phyloP scores from a whole-genome alignment of 2,797 vertebrate genomes.

The Kryptolebias ocellatus region DNA sequence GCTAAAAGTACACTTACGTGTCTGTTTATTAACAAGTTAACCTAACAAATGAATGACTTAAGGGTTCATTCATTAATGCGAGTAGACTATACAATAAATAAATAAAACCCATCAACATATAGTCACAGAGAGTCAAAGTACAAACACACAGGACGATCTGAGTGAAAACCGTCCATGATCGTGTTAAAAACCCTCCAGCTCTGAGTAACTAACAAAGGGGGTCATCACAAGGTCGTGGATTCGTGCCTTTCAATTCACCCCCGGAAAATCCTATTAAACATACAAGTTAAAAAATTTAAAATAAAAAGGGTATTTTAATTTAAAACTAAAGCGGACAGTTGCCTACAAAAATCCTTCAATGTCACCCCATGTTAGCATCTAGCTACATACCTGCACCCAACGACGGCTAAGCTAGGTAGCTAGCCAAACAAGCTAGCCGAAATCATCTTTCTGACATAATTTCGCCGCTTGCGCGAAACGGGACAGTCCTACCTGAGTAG shows the following conservation, averaged over 20 bases:
- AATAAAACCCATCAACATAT: neutral
- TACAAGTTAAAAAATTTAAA: fast-evolving
- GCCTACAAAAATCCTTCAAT: constrained; percentile 48
- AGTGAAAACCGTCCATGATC: too few species aligned
- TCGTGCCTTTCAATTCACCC: neutral
- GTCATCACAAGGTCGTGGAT: constrained; percentile 78
- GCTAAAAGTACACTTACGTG: too few species aligned
- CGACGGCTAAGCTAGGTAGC: constrained; percentile 46
- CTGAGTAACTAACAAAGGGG: constrained; percentile 45
- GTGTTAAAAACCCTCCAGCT: constrained; percentile 35
- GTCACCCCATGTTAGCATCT: constrained; percentile 53
- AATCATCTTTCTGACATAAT: fast-evolving
- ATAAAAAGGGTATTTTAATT: too few species aligned
- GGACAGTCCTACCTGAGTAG: constrained; percentile 66
- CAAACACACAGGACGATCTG: too few species aligned
- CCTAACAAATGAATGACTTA: too few species aligned
- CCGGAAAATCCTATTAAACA: constrained; percentile 2
- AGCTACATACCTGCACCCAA: constrained; percentile 2
- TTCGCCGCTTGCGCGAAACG: fast-evolving
- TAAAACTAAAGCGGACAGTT: fast-evolving
- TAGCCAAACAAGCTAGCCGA: neutral
- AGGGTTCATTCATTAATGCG: neutral
- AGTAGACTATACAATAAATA: neutral
- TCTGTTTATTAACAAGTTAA: too few species aligned
- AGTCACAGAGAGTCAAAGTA: too few species aligned